phyloP scores from a whole-genome alignment of 2,113 vertebrate species.

The Aegithalos caudatus region DNA sequence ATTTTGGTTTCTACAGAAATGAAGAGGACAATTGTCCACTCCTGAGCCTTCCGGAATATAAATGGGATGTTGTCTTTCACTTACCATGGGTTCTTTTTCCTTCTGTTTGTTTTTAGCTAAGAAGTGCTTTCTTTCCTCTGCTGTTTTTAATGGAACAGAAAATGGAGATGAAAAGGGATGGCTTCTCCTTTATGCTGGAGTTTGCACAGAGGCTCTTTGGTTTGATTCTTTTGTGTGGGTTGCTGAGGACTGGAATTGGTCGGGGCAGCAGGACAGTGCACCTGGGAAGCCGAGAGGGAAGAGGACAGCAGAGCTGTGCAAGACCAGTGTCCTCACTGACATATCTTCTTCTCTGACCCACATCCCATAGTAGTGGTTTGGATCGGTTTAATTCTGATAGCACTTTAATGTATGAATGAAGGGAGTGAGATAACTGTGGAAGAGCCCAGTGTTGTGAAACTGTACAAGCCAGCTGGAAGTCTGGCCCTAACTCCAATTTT shows the following conservation, averaged over 20 bases:
- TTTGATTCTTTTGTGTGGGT: accelerated
- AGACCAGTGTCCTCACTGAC: not conserved
- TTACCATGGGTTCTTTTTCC: not conserved
- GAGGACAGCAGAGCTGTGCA: accelerated
- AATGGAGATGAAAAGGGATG: not conserved
- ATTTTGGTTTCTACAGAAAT: constrained; percentile 12
- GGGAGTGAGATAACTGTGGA: not conserved
- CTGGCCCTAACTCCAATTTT: not conserved
- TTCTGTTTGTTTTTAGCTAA: not conserved
- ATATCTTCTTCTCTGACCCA: not conserved
- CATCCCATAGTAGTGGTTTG: not conserved
- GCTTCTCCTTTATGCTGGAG: not conserved
- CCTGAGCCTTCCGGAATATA: not conserved
- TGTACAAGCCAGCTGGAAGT: not conserved
- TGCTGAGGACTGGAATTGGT: not conserved
- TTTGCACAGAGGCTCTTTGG: not conserved
- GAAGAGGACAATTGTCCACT: not conserved
- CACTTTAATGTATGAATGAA: not conserved
- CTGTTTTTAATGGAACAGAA: not conserved
- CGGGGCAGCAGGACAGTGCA: accelerated
- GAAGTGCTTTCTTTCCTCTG: not conserved
- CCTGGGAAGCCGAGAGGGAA: not conserved
- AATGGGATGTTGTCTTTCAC: not conserved
- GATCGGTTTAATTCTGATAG: not conserved
- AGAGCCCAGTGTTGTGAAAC: not conserved